Conservation (phyloP, 1,140 invertebrate genomes). For the Druon quercuslanigerum region DNA sequence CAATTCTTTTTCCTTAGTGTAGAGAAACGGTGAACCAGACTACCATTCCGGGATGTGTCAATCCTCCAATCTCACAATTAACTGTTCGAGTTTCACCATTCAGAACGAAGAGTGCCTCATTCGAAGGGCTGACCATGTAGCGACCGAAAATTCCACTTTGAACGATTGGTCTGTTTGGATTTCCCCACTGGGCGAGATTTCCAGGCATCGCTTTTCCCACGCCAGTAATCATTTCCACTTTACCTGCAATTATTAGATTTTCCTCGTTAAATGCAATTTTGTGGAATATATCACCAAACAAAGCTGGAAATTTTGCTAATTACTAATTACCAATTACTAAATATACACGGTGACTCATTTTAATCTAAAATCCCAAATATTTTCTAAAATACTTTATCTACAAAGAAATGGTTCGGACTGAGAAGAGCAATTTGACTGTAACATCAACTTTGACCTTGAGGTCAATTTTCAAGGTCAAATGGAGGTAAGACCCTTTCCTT, state of each 20-base stretch:
- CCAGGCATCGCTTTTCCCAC: conserved; percentile 80
- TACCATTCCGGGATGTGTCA: conserved; percentile 80
- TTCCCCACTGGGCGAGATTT: conserved; percentile 80
- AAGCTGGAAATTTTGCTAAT: neutral
- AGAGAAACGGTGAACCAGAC: conserved; percentile 80
- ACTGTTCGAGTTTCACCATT: conserved; percentile 85
- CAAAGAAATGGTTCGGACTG: too few species aligned
- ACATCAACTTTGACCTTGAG: too few species aligned
- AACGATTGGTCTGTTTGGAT: conserved; percentile 82
- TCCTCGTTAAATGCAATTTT: neutral
- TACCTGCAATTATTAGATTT: conserved; percentile 70
- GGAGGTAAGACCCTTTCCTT: too few species aligned
- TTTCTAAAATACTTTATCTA: too few species aligned
- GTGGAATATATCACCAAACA: neutral
- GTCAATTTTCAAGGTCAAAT: too few species aligned
- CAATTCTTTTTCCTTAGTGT: conserved; percentile 59
- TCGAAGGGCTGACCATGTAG: conserved; percentile 85
- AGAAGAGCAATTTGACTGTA: too few species aligned
- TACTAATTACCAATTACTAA: neutral
- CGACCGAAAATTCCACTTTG: conserved; percentile 84
- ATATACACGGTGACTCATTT: too few species aligned
- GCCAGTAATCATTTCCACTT: conserved; percentile 88
- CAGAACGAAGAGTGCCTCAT: conserved; percentile 84
- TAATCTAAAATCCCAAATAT: too few species aligned
- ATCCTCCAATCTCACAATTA: conserved; percentile 86